Evolutionary conservation across 2,888 invertebrate species (phyloP), one percentile per base, ranked within the genome.

Genomic region (Metacarcinus magister): DNA sequence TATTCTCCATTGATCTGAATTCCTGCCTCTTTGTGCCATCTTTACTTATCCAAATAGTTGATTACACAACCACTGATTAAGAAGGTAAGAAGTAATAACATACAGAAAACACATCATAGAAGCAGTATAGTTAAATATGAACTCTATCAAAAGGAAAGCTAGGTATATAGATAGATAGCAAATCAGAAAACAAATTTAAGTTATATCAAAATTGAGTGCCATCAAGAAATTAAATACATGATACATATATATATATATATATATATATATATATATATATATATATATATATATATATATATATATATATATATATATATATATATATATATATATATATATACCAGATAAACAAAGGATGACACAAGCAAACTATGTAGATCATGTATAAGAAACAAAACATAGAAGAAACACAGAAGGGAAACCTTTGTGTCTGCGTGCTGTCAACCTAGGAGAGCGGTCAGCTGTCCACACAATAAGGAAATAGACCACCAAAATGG

Each of bases 401-500:
- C 7, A 46, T 39, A 39, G 90, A 10, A 44, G 54, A 48, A 32
- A 28, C 0, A n/a, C n/a, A 75, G 28, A 28, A 75, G 7, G 8
- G 28, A 0, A 28, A 96, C 96, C 97, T 95, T 96, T 97, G 43
- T 96, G 96, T 32, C 97, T 96, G 90, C 97, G 97, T 8, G 97
- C 97, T 7, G 97, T 96, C 8, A 96, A 94, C 16, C 96, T 94
- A 0, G 97, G 97, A n/a, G 97, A 97, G 44, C 98, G 97, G 96
- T 98, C 98, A 8, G 98, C 98, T 39, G 98, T 97, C 98, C 98
- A 98, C 16, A 98, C 98, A 92, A 98, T 97, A 1, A 98, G 97
- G 0, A 98, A 97, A 97, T 98, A 98, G 75, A 98, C 97, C 0
- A 98, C 97, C 92, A 98, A 98, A 32, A 98, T 97, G 54, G 98